Evolutionary conservation across 2,113 vertebrate species (phyloP), one percentile per base, ranked within the genome.

Genomic region (Coregonus clupeaformis): DNA sequence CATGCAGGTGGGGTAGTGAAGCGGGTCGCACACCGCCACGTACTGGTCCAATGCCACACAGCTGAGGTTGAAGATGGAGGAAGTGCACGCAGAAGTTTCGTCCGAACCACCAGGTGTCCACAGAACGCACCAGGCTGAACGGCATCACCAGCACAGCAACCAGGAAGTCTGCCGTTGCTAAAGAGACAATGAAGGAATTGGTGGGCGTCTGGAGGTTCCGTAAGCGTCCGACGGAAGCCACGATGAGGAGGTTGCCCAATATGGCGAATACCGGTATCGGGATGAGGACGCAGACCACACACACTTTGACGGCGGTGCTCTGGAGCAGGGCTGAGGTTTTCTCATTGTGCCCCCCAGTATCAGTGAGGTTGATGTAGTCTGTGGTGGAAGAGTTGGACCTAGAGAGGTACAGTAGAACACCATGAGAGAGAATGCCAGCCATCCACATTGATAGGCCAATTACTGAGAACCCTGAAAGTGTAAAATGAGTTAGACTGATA

Each of bases 31-130:
- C 49, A 79, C 79, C 1, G 78, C 71, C 25, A 80, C 57, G 64
- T 85, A 79, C 18, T 78, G 72, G 20, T 85, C 76, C 55, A 84
- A 29, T n/a, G 79, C 77, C 11, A 85, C 24, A 18, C 80, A 85
- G 25, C 69, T 76, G 6, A 85, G 72, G 72, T 81, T 78, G 25
- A 79, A 79, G 66, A 88, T 85, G 45, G 79, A 85, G 9, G 71
- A 32, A 0, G 66, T 82, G 32, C 80, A 81, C 52, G 68, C 85
- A 88, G 74, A 86, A 81, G 6, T 11, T 5, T n/a, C 1, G 12
- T 1, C 79, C 71, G 2, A 83, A 82, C 18, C 64, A 30, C 80
- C 84, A 83, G 18, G 25, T 70, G 59, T 72, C 71, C 30, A 81
- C 62, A 0, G 75, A 66, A 4, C 76, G 49, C 16, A 76, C 57